phyloP scores from a whole-genome alignment of 2,888 invertebrate species.

The Teleogryllus oceanicus region DNA sequence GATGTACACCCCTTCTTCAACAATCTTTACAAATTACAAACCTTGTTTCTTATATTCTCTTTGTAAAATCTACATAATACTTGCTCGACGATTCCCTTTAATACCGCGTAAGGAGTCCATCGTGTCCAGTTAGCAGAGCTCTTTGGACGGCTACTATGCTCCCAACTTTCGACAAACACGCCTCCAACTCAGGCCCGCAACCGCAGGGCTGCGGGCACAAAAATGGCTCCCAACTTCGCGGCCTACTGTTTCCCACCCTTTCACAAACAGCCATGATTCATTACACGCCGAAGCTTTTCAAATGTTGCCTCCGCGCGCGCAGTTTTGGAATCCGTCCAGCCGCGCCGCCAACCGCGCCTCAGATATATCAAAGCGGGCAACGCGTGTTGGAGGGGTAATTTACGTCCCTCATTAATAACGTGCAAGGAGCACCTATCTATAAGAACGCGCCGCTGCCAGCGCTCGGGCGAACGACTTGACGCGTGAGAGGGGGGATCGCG shows the following conservation, averaged over 20 bases:
- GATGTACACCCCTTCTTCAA: too few relatives aligned
- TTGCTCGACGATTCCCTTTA: too few relatives aligned
- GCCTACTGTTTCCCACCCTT: background rate
- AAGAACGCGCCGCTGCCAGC: background rate
- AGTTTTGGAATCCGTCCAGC: too few relatives aligned
- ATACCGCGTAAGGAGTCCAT: too few relatives aligned
- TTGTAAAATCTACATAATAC: too few relatives aligned
- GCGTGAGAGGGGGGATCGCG: too few relatives aligned
- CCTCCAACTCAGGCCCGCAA: background rate
- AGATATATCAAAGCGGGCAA: background rate
- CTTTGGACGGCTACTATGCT: background rate
- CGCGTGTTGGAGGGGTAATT: background rate
- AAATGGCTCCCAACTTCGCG: background rate
- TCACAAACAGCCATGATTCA: background rate
- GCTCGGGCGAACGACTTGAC: too few relatives aligned
- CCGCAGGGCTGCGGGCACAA: background rate
- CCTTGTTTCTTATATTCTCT: too few relatives aligned
- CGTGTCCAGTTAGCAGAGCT: too few relatives aligned
- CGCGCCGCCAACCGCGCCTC: background rate
- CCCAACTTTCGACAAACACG: background rate
- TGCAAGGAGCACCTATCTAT: background rate
- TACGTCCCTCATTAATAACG: constrained; percentile 5
- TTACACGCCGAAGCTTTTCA: background rate
- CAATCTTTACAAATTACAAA: too few relatives aligned
- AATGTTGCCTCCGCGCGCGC: background rate